Evolutionary conservation across 2,888 invertebrate species (phyloP).

Genomic region (Apotomis capreana): DNA sequence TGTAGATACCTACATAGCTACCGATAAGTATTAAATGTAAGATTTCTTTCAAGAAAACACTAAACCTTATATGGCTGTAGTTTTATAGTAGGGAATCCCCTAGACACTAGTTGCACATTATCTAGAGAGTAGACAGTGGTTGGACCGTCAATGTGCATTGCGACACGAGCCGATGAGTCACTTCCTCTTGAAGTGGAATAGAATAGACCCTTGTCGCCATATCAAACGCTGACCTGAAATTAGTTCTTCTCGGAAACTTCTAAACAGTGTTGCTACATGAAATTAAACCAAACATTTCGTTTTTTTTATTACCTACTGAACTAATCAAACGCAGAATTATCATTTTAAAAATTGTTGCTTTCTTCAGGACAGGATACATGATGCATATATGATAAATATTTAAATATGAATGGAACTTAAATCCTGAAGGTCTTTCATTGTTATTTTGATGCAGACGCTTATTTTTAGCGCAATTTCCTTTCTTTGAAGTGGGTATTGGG

Average conservation of each 20-base stretch:
- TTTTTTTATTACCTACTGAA: no score
- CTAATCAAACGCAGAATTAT: no score
- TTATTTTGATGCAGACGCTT: constrained; percentile 21
- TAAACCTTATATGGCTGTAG: no score
- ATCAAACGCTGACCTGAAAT: neutral
- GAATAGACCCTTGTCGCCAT: neutral
- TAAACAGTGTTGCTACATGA: neutral
- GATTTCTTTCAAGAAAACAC: no score
- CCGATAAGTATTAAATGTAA: no score
- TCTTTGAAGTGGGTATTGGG: constrained; percentile 31
- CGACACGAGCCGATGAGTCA: constrained; percentile 1
- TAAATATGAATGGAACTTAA: constrained; percentile 5
- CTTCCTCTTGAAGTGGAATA: neutral
- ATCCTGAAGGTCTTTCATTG: constrained; percentile 13
- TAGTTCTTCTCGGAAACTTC: neutral
- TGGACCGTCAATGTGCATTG: neutral
- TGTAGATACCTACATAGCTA: no score
- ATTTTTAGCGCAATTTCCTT: constrained; percentile 38
- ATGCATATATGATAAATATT: neutral
- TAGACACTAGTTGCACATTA: constrained; percentile 7
- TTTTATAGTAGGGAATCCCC: constrained; percentile 2
- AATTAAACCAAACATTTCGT: neutral
- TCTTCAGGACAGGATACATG: no score
- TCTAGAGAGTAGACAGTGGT: neutral
- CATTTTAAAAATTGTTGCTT: no score